Evolutionary conservation across 1,140 invertebrate genomes (phyloP).

Genomic region (Neuroterus valhalla): DNA sequence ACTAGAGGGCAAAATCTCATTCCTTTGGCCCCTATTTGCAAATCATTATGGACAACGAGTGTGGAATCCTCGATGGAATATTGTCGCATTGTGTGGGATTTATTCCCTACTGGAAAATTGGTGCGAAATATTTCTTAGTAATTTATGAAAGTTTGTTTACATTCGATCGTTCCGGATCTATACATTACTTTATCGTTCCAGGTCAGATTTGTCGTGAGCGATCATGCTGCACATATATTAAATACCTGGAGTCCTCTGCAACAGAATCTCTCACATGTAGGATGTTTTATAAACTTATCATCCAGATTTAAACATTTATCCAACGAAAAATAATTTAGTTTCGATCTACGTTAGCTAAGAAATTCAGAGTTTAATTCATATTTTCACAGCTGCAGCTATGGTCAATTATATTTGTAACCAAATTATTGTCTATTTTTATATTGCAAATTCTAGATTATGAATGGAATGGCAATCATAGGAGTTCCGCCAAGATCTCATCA

Average conservation of each 20-base stretch:
- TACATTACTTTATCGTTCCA: constrained; percentile 70
- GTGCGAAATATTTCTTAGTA: constrained; percentile 71
- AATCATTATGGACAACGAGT: constrained; percentile 95
- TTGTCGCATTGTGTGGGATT: constrained; percentile 96
- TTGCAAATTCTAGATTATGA: constrained; percentile 77
- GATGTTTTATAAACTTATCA: constrained; percentile 46
- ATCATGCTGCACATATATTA: constrained; percentile 85
- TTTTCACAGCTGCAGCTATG: too few species aligned
- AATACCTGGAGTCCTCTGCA: constrained; percentile 88
- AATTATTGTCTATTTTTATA: constrained; percentile 23
- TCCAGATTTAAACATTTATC: constrained; percentile 12
- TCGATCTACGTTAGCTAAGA: too few species aligned
- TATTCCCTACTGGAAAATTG: constrained; percentile 92
- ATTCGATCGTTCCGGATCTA: too few species aligned
- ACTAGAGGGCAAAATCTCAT: constrained; percentile 82
- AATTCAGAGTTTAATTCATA: background rate
- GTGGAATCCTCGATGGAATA: constrained; percentile 96
- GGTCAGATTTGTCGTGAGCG: constrained; percentile 89
- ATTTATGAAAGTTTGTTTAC: too few species aligned
- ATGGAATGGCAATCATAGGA: constrained; percentile 83
- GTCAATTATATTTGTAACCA: too few species aligned
- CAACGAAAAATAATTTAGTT: background rate
- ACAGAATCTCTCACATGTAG: constrained; percentile 89
- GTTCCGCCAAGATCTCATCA: constrained; percentile 77
- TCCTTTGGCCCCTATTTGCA: constrained; percentile 86